These are phyloP conservation scores for Lethenteron camtschaticum DNA, from an alignment of 2,113 vertebrate genomes.

Conservation along the genomic window DNA sequence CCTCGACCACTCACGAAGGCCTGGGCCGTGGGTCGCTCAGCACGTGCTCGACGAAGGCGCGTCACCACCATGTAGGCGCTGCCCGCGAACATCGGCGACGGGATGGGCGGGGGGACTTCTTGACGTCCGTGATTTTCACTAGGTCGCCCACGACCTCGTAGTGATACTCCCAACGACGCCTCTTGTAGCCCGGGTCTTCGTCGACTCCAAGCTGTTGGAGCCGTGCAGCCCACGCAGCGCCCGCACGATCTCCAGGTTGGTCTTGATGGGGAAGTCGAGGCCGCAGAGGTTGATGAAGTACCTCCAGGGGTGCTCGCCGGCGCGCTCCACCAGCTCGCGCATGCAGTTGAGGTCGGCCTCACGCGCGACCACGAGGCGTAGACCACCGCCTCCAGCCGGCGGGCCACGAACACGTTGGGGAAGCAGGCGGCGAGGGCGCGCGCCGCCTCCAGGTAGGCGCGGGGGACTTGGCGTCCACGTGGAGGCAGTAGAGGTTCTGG, in stretches of 20 bases:
- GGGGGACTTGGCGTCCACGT: conserved; percentile 4
- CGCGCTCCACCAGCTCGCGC: conserved; percentile 2
- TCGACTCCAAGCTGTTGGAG: conserved; percentile 24
- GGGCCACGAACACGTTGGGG: conserved; percentile 6
- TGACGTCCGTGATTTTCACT: not conserved
- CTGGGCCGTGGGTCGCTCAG: not conserved
- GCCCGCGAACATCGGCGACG: not conserved
- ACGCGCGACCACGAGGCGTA: conserved; percentile 6
- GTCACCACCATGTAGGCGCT: conserved; percentile 6
- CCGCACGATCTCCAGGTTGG: conserved; percentile 7
- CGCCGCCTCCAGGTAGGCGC: not conserved
- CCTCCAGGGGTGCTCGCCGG: not conserved
- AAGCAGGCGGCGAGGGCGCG: conserved; percentile 3
- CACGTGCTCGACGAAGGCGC: conserved; percentile 6
- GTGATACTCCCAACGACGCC: conserved; percentile 1
- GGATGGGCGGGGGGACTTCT: not conserved
- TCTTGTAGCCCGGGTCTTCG: not conserved
- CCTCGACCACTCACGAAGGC: conserved; percentile 5
- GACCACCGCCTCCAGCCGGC: not conserved
- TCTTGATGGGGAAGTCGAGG: conserved; percentile 9
- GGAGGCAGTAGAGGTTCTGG: conserved; percentile 9
- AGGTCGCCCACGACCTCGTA: not conserved
- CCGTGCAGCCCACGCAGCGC: not conserved
- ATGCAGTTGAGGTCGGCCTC: conserved; percentile 8
- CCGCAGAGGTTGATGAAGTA: conserved; percentile 8